These are phyloP conservation scores for Willisornis vidua DNA, from an alignment of 2,113 vertebrate genomes.

Conservation along the genomic window DNA sequence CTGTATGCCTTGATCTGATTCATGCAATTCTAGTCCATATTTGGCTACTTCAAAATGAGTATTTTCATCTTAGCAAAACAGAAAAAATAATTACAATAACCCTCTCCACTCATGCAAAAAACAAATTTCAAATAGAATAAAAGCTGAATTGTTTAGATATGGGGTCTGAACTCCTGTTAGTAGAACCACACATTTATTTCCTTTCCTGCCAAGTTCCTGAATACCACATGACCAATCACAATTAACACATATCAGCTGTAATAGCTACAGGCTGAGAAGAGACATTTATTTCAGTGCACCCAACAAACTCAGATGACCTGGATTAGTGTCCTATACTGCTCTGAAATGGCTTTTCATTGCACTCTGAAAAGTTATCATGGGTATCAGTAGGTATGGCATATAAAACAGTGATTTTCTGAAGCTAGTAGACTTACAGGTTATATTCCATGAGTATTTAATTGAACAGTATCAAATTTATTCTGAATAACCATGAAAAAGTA, in stretches of 20 bases:
- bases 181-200: background rate
- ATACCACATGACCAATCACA: background rate
- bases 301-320: background rate
- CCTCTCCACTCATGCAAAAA: background rate
- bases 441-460: background rate
- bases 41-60: background rate
- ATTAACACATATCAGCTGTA: background rate
- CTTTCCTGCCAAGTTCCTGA: slow-evolving; percentile 3
- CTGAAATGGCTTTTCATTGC: background rate
- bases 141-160: background rate
- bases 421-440: background rate
- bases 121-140: background rate
- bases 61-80: background rate
- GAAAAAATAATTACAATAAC: background rate
- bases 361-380: background rate
- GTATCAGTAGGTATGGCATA: background rate
- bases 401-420: background rate
- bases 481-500: background rate
- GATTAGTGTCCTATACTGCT: background rate
- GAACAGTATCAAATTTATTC: background rate
- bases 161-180: background rate
- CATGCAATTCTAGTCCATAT: background rate
- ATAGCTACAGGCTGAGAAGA: background rate
- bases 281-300: background rate
- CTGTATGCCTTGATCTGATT: background rate